Base-by-base conservation (phyloP, 2,113 vertebrate genomes). In the Coregonus clupeaformis region DNA sequence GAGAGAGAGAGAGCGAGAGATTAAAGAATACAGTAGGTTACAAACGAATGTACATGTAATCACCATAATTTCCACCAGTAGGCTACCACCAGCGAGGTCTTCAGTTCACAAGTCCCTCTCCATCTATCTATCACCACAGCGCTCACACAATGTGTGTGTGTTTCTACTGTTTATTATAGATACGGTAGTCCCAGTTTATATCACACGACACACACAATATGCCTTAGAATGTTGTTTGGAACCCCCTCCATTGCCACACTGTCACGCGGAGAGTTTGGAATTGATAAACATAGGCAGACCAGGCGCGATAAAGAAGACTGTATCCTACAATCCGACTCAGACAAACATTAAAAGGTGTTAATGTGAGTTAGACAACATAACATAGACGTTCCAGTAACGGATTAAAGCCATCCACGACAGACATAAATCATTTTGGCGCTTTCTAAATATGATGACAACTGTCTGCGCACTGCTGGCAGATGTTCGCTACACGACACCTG, bases 241-340 rank as follows among this genome's bases (percentile, higher is more conserved):
- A 60, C 57, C n/a, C 57, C 49, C n/a, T 55, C 18, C 6, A 20
- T 20, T 55, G 16, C 7, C 60, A n/a, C n/a, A 65, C 69, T 64
- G 11, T 81, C 75, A 73, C 85, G 83, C 82, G 80, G 82, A 80
- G 86, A 90, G 81, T 83, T 85, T 76, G 71, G 80, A 82, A 80
- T 78, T 62, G 78, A 89, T 84, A 84, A 87, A 88, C 81, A 79
- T 65, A 85, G 69, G 82, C 66, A 84, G 70, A 83, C 59, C 65
- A 76, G 3, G 36, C 59, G 13, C 63, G 52, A 24, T 13, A 25
- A 81, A 80, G 78, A 81, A 75, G 83, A 76, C 78, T 85, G 69
- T 76, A 63, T 49, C 14, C 47, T 16, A 14, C 13, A 25, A 27
- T 25, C 25, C 11, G 25, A 64, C 62, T 64, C 24, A 12, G 25